A percentile compares a stretch with the other conserved stretches of the same genome.
These are phyloP conservation scores for Trypoxylon attenuatum DNA, from an alignment of 2,888 invertebrate genomes.

Conservation along the genomic window DNA sequence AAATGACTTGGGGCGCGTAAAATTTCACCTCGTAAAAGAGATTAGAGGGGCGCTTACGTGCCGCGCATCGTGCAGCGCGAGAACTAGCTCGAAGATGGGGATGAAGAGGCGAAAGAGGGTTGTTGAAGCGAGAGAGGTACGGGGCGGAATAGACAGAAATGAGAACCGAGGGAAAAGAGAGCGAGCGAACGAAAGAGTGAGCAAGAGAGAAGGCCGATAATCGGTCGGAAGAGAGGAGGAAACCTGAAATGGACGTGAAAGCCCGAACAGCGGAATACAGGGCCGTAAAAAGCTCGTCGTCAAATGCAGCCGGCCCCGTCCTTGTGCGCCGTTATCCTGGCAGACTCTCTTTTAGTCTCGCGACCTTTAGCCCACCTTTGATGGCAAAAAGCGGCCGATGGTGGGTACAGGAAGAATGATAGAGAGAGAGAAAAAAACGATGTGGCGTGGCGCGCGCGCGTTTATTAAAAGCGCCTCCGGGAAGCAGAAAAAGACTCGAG, in stretches of 20 bases:
- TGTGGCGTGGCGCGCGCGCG: constrained; percentile 50
- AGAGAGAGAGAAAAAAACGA: too few relatives aligned
- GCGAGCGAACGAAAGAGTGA: constrained; percentile 8
- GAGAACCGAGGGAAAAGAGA: neutral
- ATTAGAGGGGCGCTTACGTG: constrained; percentile 56
- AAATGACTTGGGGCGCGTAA: constrained; percentile 44
- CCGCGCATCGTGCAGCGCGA: constrained; percentile 6
- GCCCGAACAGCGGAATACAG: constrained; percentile 58
- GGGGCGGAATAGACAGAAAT: neutral
- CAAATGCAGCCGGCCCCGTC: constrained; percentile 58
- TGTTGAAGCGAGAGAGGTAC: neutral
- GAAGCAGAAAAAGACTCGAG: constrained; percentile 44
- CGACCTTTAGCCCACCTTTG: constrained; percentile 44
- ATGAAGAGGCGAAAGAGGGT: neutral
- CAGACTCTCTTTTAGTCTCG: constrained; percentile 11
- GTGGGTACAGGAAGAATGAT: too few relatives aligned
- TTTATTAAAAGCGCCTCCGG: constrained; percentile 64
- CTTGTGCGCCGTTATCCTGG: constrained; percentile 32
- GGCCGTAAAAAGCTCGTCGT: constrained; percentile 67
- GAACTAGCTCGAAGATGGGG: constrained; percentile 15
- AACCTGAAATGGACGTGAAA: constrained; percentile 63
- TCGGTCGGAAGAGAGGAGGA: constrained; percentile 35
- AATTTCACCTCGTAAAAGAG: constrained; percentile 66
- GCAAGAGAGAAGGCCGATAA: constrained; percentile 15
- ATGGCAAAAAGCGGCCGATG: constrained; percentile 58